phyloP scores from a whole-genome alignment of 2,888 invertebrate species.

The Lottia gigantea region DNA sequence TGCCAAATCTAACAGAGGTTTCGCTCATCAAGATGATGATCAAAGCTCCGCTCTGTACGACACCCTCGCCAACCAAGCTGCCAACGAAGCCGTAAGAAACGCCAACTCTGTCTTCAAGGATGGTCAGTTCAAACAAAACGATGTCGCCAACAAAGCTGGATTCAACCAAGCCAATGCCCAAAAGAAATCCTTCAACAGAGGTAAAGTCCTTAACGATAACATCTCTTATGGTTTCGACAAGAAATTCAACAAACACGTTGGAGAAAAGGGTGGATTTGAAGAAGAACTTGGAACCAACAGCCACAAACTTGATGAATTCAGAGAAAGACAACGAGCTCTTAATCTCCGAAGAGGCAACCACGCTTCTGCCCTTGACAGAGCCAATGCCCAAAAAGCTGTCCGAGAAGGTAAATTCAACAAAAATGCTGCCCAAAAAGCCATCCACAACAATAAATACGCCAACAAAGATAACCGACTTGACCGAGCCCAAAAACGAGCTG shows the following conservation, averaged over 20 bases:
- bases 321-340: conserved; percentile 28
- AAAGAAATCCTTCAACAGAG: conserved; percentile 29
- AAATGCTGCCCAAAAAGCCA: conserved; percentile 30
- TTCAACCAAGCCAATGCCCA: conserved; percentile 28
- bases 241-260: conserved; percentile 27
- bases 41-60: conserved; percentile 15
- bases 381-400: conserved; percentile 27
- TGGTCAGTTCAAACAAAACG: conserved; percentile 18
- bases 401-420: conserved; percentile 28
- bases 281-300: conserved; percentile 27
- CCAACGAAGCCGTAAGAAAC: conserved; percentile 19
- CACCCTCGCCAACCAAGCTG: conserved; percentile 13
- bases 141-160: conserved; percentile 25
- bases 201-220: conserved; percentile 27
- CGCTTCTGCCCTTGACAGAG: conserved; percentile 23
- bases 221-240: conserved; percentile 30
- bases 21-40: conserved; percentile 18
- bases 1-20: background rate
- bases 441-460: conserved; percentile 27
- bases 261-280: conserved; percentile 27
- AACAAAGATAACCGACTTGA: conserved; percentile 27
- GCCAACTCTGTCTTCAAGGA: conserved; percentile 3
- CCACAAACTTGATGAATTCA: conserved; percentile 26
- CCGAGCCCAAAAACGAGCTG: conserved; percentile 29
- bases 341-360: conserved; percentile 26